Percentiles rank a stretch among this genome's conserved stretches.
These are phyloP conservation scores for Carabus problematicus DNA, from an alignment of 2,888 invertebrate genomes.

Conservation along the genomic window DNA sequence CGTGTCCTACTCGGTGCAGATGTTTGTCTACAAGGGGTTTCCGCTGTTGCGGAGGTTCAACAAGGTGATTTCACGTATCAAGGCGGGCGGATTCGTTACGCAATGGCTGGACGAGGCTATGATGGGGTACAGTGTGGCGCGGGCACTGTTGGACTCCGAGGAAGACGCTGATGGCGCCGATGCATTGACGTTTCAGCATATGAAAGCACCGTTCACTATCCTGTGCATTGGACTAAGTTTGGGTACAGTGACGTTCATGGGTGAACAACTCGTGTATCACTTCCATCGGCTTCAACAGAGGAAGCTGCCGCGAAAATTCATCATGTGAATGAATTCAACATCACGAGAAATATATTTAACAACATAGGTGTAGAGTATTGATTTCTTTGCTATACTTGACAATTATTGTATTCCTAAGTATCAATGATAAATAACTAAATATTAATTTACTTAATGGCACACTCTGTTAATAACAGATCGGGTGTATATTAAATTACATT, in stretches of 20 bases:
- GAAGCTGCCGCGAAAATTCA: too few species aligned
- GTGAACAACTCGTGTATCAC: background rate
- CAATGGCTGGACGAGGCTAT: conserved; percentile 13
- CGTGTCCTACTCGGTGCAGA: conserved; percentile 31
- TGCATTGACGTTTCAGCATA: conserved; percentile 23
- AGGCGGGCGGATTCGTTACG: conserved; percentile 19
- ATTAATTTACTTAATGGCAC: too few species aligned
- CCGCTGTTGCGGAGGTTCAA: conserved; percentile 24
- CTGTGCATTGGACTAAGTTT: conserved; percentile 19
- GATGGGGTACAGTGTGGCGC: background rate
- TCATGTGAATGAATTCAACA: too few species aligned
- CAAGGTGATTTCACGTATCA: conserved; percentile 16
- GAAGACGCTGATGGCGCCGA: conserved; percentile 1
- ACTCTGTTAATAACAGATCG: too few species aligned
- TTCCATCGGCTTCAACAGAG: too few species aligned
- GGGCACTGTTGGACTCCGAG: background rate
- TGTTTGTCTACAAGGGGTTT: conserved; percentile 28
- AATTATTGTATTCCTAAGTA: too few species aligned
- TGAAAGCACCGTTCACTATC: conserved; percentile 28
- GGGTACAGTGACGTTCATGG: conserved; percentile 17
- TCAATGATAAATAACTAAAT: too few species aligned
- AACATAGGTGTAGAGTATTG: too few species aligned
- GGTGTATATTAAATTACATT: too few species aligned
- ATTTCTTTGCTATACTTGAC: too few species aligned
- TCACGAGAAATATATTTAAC: too few species aligned